A percentile compares a stretch with the other conserved stretches of the same genome.
Conservation (phyloP, 2,113 vertebrate genomes). For the Burhinus oedicnemus region DNA sequence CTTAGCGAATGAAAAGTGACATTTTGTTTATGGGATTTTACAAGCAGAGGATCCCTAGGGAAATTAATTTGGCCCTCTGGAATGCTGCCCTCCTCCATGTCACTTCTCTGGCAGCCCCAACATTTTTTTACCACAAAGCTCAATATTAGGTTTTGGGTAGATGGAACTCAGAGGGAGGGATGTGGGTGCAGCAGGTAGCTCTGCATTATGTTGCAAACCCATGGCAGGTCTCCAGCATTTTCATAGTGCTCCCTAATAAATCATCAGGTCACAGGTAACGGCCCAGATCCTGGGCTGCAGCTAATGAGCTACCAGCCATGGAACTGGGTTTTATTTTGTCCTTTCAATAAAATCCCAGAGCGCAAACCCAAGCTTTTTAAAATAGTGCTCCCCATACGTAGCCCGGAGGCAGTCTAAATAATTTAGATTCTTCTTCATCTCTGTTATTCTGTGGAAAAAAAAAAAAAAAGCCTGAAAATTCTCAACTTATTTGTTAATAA, state of each 20-base stretch:
- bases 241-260: background rate
- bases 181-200: background rate
- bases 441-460: background rate
- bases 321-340: slow-evolving; percentile 42
- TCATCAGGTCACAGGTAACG: background rate
- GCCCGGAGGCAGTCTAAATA: slow-evolving; percentile 55
- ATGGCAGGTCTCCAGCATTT: slow-evolving; percentile 13
- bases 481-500: slow-evolving; percentile 35
- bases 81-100: slow-evolving; percentile 8
- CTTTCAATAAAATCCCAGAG: slow-evolving; percentile 42
- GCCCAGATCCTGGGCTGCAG: background rate
- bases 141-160: background rate
- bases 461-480: background rate
- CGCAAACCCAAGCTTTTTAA: slow-evolving; percentile 26
- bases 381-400: slow-evolving; percentile 24
- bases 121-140: background rate
- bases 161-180: background rate
- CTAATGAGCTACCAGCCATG: slow-evolving; percentile 26
- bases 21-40: slow-evolving; percentile 67
- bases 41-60: slow-evolving; percentile 24
- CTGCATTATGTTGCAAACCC: background rate
- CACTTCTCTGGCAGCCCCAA: background rate
- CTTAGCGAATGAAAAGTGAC: slow-evolving; percentile 61
- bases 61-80: slow-evolving; percentile 65
- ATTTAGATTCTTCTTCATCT: slow-evolving; percentile 48